These are phyloP conservation scores for Pipistrellus pipistrellus DNA, from an alignment of 2,797 vertebrate genomes.

Conservation along the genomic window DNA sequence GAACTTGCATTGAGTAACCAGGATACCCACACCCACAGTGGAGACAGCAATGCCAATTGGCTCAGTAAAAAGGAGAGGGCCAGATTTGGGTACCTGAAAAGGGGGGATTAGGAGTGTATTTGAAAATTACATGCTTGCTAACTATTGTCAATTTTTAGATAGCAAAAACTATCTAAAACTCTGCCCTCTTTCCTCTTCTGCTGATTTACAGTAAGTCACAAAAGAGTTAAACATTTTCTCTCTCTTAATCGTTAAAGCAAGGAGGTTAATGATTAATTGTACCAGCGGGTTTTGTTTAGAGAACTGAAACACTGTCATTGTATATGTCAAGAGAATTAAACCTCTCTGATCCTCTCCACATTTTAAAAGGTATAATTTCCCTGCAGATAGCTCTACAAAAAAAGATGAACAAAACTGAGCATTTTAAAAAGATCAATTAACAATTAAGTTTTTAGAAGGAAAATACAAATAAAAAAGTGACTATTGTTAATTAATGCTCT, in stretches of 20 bases:
- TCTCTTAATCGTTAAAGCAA: constrained; percentile 67
- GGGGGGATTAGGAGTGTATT: not conserved
- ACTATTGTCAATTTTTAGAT: not conserved
- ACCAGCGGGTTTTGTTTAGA: constrained; percentile 35
- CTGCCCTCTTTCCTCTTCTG: constrained; percentile 45
- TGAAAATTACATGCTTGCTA: constrained; percentile 13
- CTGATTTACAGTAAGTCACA: not conserved
- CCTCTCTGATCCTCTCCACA: not conserved
- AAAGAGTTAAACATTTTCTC: constrained; percentile 59
- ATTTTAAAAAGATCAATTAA: constrained; percentile 38
- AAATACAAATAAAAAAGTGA: constrained; percentile 32
- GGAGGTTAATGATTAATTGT: constrained; percentile 73
- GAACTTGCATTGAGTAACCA: rapidly evolving
- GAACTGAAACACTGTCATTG: constrained; percentile 30
- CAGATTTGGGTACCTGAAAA: not conserved
- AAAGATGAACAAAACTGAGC: constrained; percentile 8
- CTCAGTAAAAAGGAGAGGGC: not conserved
- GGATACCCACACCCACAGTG: not conserved
- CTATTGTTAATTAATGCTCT: not conserved
- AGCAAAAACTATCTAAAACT: not conserved
- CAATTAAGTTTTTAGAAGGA: not conserved
- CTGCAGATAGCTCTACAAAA: not conserved
- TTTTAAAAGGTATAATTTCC: constrained; percentile 27
- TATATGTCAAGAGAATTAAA: constrained; percentile 50
- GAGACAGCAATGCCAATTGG: not conserved